Percentiles rank a stretch among this genome's conserved stretches.
These are phyloP conservation scores for Pedetes capensis DNA, from an alignment of 2,113 vertebrate species.

Conservation along the genomic window DNA sequence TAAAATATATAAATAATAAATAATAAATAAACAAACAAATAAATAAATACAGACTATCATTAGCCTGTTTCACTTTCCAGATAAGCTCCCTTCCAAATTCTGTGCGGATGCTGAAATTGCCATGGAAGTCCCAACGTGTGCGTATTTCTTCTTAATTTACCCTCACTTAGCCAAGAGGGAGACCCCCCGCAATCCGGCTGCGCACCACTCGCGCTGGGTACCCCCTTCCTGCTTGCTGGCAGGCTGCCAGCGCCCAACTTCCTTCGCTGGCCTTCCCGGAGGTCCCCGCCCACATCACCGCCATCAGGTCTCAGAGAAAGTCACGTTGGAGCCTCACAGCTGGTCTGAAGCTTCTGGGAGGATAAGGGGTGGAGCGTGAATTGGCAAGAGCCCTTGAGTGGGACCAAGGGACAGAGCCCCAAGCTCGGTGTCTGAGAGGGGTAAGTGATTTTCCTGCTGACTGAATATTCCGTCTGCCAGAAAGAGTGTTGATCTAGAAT, in stretches of 20 bases:
- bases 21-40: too few relatives aligned
- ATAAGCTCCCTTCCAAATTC: not conserved
- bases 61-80: conserved; percentile 10
- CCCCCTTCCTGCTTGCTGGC: not conserved
- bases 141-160: not conserved
- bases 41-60: not conserved
- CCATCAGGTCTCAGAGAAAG: not conserved
- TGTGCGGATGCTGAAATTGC: not conserved
- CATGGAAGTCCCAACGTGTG: not conserved
- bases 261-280: conserved; percentile 40
- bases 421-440: not conserved
- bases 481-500: not conserved
- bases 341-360: not conserved
- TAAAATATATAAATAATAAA: too few relatives aligned
- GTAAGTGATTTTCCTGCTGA: not conserved
- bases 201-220: not conserved
- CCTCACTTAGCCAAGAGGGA: not conserved
- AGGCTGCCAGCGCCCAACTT: not conserved
- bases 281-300: conserved; percentile 26
- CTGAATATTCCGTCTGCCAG: not conserved
- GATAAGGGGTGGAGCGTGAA: not conserved
- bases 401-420: not conserved
- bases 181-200: not conserved
- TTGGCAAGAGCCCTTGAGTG: not conserved
- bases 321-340: not conserved